Percentiles rank a stretch among this genome's conserved stretches.
Conservation (phyloP, 2,113 vertebrate species). For the Platysternon megacephalum region DNA sequence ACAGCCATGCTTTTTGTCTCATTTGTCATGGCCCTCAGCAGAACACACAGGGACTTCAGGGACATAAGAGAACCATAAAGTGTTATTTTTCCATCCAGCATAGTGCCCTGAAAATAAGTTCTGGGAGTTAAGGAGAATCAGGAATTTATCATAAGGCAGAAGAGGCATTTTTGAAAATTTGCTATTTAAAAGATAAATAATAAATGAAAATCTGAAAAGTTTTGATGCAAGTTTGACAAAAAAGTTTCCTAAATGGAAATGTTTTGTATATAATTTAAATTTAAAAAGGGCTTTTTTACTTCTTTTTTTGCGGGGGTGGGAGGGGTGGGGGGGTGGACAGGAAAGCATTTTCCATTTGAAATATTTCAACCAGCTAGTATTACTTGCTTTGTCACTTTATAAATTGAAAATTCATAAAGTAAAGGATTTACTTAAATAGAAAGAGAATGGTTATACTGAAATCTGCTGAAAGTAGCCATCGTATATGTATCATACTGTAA, state of each 20-base stretch:
- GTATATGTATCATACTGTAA: background rate
- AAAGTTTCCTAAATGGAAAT: conserved; percentile 35
- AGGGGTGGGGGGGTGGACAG: background rate
- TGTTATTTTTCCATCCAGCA: background rate
- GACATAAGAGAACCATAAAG: background rate
- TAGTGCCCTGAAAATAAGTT: background rate
- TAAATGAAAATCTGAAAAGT: conserved; percentile 23
- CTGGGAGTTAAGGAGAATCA: conserved; percentile 7
- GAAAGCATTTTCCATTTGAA: conserved; percentile 5
- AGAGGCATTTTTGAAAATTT: background rate
- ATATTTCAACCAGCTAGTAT: background rate
- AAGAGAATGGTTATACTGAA: background rate
- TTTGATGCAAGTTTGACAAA: background rate
- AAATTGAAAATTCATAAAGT: background rate
- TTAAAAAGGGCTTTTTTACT: background rate
- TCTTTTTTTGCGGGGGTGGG: too few relatives aligned
- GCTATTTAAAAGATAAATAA: conserved; percentile 23
- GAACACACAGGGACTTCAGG: background rate
- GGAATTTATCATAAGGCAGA: background rate
- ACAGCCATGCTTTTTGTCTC: background rate
- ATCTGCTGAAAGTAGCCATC: background rate
- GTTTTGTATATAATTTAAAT: conserved; percentile 20
- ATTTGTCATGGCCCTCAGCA: background rate
- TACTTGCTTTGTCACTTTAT: background rate
- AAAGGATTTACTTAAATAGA: conserved; percentile 20